Base-by-base conservation (phyloP, 2,797 vertebrate species). In the Neostethus bicornis region DNA sequence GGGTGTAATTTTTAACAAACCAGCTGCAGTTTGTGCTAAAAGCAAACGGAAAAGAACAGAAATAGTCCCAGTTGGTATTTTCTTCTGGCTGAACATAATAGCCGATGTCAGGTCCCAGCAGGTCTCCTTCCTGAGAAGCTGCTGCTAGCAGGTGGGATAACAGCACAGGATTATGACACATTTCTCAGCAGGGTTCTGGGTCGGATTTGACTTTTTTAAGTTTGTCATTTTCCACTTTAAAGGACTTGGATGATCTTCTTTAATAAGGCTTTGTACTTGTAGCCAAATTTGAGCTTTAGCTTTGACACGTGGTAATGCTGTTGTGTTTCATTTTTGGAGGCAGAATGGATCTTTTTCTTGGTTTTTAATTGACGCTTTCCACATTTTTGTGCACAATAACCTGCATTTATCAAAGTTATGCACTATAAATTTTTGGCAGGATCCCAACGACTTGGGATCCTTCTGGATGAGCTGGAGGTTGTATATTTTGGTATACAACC, bases 71-170 rank as follows among this genome's bases (percentile, higher is more conserved):
- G 23, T 10, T 43, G 2, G 6, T 58, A 7, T 47, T 51, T 59
- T 51, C 12, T 50, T 60, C 24, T 45, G 12, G n/a, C 14, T 21
- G 13, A 29, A 55, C 20, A 21, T 39, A 34, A 44, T 34, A 35
- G 38, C n/a, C 4, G 9, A 13, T 48, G 41, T 44, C 13, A 21
- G 52, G 14, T 55, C 50, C 32, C 50, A 34, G 49, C 60, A 59
- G 51, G 53, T 25, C 6, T 43, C 29, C 28, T 14, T 31, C 10
- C 54, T 44, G 25, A 17, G 41, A 54, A 47, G 61, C 44, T 46
- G 10, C 34, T 46, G 49, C 58, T 61, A 3, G 6, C 32, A 54
- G 49, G 57, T 64, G 44, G 51, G 51, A 65, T 39, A 37, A 58
- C 43, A 46, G 41, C 60, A 19, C 24, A 20, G 7, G 28, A 50